Percentiles rank a stretch among this genome's conserved stretches.
These are phyloP conservation scores for Nomada fabriciana DNA, from an alignment of 2,888 invertebrate species.

Conservation along the genomic window DNA sequence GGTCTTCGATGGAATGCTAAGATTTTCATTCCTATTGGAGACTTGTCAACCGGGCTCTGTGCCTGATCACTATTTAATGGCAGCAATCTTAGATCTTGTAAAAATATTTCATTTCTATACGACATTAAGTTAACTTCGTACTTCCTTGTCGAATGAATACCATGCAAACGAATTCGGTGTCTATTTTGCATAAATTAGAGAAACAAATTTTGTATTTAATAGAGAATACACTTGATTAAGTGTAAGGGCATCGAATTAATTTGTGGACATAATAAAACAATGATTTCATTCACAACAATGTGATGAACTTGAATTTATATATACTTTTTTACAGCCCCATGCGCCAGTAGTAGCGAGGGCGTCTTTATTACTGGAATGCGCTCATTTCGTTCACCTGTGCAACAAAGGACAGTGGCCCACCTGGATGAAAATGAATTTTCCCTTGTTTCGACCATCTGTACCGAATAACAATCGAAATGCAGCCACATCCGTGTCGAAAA, in stretches of 20 bases:
- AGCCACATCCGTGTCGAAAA: conserved; percentile 87
- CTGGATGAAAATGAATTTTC: conserved; percentile 96
- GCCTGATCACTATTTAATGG: conserved; percentile 98
- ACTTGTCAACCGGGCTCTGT: conserved; percentile 98
- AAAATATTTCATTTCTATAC: conserved; percentile 69
- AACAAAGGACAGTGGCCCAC: conserved; percentile 99
- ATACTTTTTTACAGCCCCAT: conserved; percentile 88
- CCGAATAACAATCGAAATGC: conserved; percentile 85
- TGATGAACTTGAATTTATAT: background rate
- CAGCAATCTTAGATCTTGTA: conserved; percentile 97
- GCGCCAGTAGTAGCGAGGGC: conserved; percentile 97
- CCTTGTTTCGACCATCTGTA: conserved; percentile 90
- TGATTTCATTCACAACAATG: background rate
- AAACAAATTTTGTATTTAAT: too few relatives aligned
- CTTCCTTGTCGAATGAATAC: background rate
- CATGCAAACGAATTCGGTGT: too few relatives aligned
- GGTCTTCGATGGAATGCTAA: conserved; percentile 94
- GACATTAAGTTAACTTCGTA: background rate
- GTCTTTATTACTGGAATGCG: conserved; percentile 96
- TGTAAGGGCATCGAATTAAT: too few relatives aligned
- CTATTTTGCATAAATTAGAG: too few relatives aligned
- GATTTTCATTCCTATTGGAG: conserved; percentile 96
- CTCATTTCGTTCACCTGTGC: conserved; percentile 98
- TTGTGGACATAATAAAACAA: background rate
- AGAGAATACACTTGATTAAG: too few relatives aligned